phyloP scores from a whole-genome alignment of 1,140 invertebrate species.

The Leptopilina boulardi region DNA sequence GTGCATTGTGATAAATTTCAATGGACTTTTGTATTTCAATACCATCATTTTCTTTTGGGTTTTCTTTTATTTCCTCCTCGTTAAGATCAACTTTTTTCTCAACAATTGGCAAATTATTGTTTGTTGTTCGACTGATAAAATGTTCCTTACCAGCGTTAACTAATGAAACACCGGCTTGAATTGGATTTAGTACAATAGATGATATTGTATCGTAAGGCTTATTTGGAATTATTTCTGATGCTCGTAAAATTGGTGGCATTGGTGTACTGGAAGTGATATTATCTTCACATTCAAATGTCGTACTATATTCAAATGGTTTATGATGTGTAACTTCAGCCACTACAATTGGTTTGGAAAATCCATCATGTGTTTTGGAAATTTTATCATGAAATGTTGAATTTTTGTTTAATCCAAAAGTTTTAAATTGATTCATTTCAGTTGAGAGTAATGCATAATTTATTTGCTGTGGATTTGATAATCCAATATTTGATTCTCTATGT shows the following conservation, averaged over 20 bases:
- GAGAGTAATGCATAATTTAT: constrained; percentile 30
- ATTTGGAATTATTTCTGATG: background rate
- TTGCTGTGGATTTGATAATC: constrained; percentile 20
- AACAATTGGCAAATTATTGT: constrained; percentile 47
- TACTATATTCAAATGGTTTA: constrained; percentile 53
- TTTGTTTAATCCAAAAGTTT: constrained; percentile 8
- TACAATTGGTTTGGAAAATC: constrained; percentile 68
- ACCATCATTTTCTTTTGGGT: constrained; percentile 35
- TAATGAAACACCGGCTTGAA: constrained; percentile 73
- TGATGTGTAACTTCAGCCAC: constrained; percentile 60
- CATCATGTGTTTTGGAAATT: constrained; percentile 16
- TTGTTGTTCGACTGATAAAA: constrained; percentile 46
- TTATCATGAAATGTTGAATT: background rate
- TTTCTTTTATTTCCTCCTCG: constrained; percentile 27
- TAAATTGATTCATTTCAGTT: background rate
- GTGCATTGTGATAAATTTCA: constrained; percentile 67
- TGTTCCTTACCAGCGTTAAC: constrained; percentile 62
- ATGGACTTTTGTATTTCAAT: constrained; percentile 72
- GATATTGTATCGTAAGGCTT: constrained; percentile 54
- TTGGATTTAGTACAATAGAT: constrained; percentile 66
- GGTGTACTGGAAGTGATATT: constrained; percentile 37
- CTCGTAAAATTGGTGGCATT: constrained; percentile 22
- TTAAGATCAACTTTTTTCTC: constrained; percentile 52
- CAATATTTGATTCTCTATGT: background rate
- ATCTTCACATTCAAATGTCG: constrained; percentile 53